Base-by-base conservation (phyloP, 2,797 vertebrate species). In the Aselliscus stoliczkanus region DNA sequence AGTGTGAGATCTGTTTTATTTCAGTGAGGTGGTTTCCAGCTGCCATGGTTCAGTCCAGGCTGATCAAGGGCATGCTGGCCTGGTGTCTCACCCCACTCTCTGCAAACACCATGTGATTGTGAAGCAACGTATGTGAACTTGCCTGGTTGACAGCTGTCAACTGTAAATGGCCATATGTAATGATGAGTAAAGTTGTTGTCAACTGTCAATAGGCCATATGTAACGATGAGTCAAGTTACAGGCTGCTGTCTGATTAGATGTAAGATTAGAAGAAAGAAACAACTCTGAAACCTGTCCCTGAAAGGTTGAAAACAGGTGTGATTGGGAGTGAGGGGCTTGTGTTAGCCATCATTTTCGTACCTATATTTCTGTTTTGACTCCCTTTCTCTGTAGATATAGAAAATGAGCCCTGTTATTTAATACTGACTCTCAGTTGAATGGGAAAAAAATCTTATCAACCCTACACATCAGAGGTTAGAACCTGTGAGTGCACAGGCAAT, bases 131-230 rank as follows among this genome's bases (percentile, higher is more conserved):
- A 96, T 98, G 97, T 96, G 97, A 98, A 96, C 96, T 94, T 85
- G 96, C 97, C 93, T 96, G 96, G 70, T 39, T 97, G 95, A 95
- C 97, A 97, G 97, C 97, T 98, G 97, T 97, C 97, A 97, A 95
- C 97, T 97, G 97, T 96, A 95, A 96, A 92, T 97, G 97, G 96
- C 97, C 97, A 97, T 98, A 98, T 98, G 97, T 90, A 97, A 96
- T 93, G 97, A 98, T 96, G 96, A 95, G 95, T 96, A 95, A 97
- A 97, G 97, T 97, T 97, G 97, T 92, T 92, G 92, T 97, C 97
- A 97, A 97, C 97, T 98, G 97, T 98, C 95, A 96, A 97, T 97
- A 97, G 97, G 97, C 97, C 97, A 97, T 97, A 97, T 98, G 97
- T 91, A 96, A 97, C 88, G 97, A 97, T 95, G 94, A 93, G 83